phyloP scores from a whole-genome alignment of 1,140 invertebrate genomes.

The Neoseiulus cucumeris region DNA sequence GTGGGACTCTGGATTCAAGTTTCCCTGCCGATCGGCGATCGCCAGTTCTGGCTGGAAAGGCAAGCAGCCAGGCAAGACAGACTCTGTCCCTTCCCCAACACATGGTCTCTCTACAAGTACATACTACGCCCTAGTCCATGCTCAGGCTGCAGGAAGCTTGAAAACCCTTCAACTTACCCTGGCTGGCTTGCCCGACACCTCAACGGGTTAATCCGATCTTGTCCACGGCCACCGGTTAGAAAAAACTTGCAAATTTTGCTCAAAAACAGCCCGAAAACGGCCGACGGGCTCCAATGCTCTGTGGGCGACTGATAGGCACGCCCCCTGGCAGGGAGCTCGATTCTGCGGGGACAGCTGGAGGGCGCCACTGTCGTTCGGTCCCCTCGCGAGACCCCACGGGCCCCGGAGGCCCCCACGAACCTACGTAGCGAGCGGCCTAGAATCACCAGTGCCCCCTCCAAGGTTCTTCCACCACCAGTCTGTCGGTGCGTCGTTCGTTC shows the following conservation, averaged over 20 bases:
- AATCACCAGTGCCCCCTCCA: too few species aligned
- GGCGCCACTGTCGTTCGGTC: neutral
- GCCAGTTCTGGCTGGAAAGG: neutral
- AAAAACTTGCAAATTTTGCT: neutral
- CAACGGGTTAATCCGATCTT: constrained; percentile 5
- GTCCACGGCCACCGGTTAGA: neutral
- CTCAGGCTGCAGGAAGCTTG: neutral
- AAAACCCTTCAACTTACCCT: neutral
- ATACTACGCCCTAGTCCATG: constrained; percentile 3
- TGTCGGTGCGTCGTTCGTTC: too few species aligned
- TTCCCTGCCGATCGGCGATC: neutral
- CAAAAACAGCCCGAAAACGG: constrained; percentile 10
- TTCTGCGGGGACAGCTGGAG: neutral
- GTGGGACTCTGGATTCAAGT: too few species aligned
- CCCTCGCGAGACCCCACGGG: too few species aligned
- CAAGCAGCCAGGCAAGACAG: neutral
- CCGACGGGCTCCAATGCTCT: constrained; percentile 10
- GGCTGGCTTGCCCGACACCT: constrained; percentile 5
- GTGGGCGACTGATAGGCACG: constrained; percentile 10
- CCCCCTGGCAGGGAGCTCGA: neutral
- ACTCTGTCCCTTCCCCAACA: neutral
- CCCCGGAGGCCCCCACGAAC: too few species aligned
- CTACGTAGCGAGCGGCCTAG: too few species aligned
- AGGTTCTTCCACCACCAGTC: too few species aligned
- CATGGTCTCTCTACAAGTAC: neutral